A percentile compares a stretch with the other conserved stretches of the same genome.
Evolutionary conservation across 2,888 invertebrate species (phyloP).

Genomic region (Diogma glabrata): DNA sequence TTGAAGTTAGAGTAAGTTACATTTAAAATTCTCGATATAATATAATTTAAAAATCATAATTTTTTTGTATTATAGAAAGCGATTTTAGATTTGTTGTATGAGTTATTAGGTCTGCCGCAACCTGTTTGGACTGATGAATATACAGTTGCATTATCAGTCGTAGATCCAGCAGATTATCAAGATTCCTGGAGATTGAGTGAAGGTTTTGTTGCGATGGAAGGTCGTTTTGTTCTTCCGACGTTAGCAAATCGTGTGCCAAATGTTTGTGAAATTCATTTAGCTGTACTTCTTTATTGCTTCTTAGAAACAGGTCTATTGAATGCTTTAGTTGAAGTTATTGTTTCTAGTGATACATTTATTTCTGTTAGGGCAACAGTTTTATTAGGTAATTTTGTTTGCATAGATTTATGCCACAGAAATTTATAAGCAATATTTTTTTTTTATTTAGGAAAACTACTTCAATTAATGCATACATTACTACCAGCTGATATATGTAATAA

Average conservation of each 20-base stretch:
- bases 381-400: conserved; percentile 46
- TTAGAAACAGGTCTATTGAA: conserved; percentile 76
- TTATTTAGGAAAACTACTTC: conserved; percentile 61
- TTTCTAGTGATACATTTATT: conserved; percentile 77
- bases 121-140: conserved; percentile 92
- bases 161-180: conserved; percentile 74
- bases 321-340: conserved; percentile 84
- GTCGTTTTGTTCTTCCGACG: conserved; percentile 72
- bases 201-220: conserved; percentile 92
- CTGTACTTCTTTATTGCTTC: conserved; percentile 78
- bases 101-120: conserved; percentile 74
- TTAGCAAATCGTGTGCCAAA: conserved; percentile 77
- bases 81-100: conserved; percentile 82
- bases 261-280: conserved; percentile 81
- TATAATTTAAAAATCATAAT: too few relatives aligned
- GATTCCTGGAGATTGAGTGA: conserved; percentile 83
- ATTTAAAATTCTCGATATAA: neutral
- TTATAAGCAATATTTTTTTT: conserved; percentile 10
- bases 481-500: conserved; percentile 78
- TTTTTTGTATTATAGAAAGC: conserved; percentile 67
- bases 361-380: conserved; percentile 86
- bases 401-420: too few relatives aligned
- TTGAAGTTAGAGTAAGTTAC: conserved; percentile 74
- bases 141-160: conserved; percentile 72
- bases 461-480: conserved; percentile 72